Percentiles rank a stretch among this genome's conserved stretches.
Conservation (phyloP, 1,140 invertebrate genomes). For the Apis laboriosa region DNA sequence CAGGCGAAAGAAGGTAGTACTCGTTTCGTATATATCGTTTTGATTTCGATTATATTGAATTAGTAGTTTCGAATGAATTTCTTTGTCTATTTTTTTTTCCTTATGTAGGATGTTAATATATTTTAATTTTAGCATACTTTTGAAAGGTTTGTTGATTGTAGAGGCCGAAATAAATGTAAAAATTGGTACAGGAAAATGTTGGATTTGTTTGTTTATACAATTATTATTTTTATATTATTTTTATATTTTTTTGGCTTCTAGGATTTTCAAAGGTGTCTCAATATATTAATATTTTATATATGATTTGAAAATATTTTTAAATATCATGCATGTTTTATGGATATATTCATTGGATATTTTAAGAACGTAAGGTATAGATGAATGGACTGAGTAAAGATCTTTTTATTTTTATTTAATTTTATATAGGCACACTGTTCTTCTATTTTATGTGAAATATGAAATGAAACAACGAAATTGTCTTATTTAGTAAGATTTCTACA, state of each 20-base stretch:
- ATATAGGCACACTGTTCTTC: background rate
- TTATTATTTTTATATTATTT: background rate
- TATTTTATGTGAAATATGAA: background rate
- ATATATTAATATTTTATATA: background rate
- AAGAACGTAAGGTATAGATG: background rate
- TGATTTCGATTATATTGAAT: background rate
- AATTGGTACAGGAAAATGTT: no score
- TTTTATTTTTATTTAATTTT: background rate
- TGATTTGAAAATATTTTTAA: background rate
- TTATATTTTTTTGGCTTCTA: background rate
- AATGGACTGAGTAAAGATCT: background rate
- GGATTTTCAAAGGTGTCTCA: no score
- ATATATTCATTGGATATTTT: no score
- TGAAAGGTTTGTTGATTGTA: no score
- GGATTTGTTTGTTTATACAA: no score
- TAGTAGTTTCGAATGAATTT: slow-evolving; percentile 7
- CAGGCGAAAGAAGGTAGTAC: slow-evolving; percentile 83
- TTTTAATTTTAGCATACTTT: background rate
- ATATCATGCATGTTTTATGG: background rate
- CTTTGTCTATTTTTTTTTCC: background rate
- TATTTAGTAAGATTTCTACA: no score
- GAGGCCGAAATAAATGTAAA: no score
- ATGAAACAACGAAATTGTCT: no score
- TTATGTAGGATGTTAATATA: no score
- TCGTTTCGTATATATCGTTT: background rate